These are phyloP conservation scores for Tetragnatha montana DNA, from an alignment of 2,888 invertebrate genomes.

Conservation along the genomic window DNA sequence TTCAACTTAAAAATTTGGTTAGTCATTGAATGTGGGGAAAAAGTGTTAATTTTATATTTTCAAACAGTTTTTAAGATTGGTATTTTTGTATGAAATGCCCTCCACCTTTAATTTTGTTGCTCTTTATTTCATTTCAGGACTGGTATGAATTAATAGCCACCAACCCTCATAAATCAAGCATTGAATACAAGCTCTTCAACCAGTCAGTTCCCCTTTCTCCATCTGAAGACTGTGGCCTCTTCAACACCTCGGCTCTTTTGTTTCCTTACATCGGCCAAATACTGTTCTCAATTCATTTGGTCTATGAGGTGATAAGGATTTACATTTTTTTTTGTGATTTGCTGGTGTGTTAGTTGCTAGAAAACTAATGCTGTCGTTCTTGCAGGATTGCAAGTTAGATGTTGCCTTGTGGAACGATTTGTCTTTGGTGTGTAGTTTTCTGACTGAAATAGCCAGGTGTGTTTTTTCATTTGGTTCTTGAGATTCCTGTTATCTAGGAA, in stretches of 20 bases:
- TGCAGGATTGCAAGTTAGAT: slow-evolving; percentile 87
- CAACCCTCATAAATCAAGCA: slow-evolving; percentile 78
- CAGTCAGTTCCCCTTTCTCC: neutral
- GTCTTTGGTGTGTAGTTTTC: slow-evolving; percentile 82
- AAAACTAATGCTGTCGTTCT: slow-evolving; percentile 31
- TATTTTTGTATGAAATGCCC: no score
- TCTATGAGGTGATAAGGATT: slow-evolving; percentile 83
- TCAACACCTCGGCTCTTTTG: slow-evolving; percentile 82
- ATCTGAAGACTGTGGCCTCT: slow-evolving; percentile 75
- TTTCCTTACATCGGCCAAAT: slow-evolving; percentile 86
- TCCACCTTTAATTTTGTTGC: no score
- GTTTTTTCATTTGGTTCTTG: slow-evolving; percentile 79
- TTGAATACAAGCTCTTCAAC: slow-evolving; percentile 25
- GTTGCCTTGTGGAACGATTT: slow-evolving; percentile 83
- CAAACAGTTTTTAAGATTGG: neutral
- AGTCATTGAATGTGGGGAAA: no score
- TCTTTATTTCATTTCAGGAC: slow-evolving; percentile 79
- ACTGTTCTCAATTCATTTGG: slow-evolving; percentile 87
- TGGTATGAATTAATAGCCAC: slow-evolving; percentile 85
- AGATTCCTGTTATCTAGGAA: neutral
- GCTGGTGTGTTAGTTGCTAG: neutral
- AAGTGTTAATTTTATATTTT: neutral
- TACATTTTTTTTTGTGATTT: neutral
- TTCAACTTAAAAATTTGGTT: no score
- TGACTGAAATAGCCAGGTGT: slow-evolving; percentile 79